These are phyloP conservation scores for Dugesia japonica DNA, from an alignment of 2,888 invertebrate genomes.

Conservation along the genomic window DNA sequence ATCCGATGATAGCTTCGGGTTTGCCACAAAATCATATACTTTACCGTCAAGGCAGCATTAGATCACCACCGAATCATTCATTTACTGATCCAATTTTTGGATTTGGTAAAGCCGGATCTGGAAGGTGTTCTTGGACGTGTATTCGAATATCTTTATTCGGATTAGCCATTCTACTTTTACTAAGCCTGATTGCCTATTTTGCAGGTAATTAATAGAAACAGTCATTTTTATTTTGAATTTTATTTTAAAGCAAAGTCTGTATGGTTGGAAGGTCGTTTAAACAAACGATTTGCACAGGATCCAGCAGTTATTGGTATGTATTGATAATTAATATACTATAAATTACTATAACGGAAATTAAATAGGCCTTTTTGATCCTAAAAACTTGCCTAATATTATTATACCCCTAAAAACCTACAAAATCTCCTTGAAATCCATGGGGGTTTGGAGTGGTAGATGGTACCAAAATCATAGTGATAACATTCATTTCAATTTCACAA, in stretches of 20 bases:
- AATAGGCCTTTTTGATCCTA: constrained; percentile 33
- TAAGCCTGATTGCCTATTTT: constrained; percentile 22
- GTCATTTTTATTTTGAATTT: background rate
- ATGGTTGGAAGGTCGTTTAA: constrained; percentile 24
- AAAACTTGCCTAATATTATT: constrained; percentile 22
- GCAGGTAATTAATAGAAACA: background rate
- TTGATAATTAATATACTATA: background rate
- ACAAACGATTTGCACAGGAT: constrained; percentile 29
- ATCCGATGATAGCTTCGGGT: background rate
- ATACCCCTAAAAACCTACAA: background rate
- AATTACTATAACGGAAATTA: no score
- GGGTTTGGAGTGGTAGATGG: constrained; percentile 93
- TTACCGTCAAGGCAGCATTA: background rate
- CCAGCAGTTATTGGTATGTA: constrained; percentile 29
- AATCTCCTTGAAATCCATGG: constrained; percentile 68
- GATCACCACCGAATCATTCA: background rate
- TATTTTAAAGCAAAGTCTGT: constrained; percentile 8
- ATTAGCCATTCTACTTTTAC: background rate
- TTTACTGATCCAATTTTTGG: constrained; percentile 1
- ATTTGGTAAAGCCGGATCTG: background rate
- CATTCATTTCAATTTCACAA: constrained; percentile 76
- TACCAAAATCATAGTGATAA: constrained; percentile 80
- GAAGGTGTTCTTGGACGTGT: constrained; percentile 24
- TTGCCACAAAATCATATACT: background rate
- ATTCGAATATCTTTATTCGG: background rate